A percentile compares a stretch with the other conserved stretches of the same genome.
These are phyloP conservation scores for Lasioglossum figueresi DNA, from an alignment of 2,888 invertebrate species.

Conservation along the genomic window DNA sequence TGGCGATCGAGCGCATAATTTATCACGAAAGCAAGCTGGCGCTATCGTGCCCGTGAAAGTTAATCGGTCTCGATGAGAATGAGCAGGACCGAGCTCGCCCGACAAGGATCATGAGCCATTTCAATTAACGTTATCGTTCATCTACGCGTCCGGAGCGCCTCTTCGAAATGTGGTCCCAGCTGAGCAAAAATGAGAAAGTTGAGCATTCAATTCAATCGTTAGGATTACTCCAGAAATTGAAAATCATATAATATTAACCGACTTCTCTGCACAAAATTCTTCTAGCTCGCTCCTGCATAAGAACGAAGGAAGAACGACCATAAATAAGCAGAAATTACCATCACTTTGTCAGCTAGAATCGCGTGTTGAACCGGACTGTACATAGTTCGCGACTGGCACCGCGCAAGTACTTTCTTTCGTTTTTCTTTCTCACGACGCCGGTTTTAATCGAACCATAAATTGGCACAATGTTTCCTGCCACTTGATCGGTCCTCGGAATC, in stretches of 20 bases:
- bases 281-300: not conserved
- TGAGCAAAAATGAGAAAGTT: not conserved
- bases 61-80: not conserved
- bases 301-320: not conserved
- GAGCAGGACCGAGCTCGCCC: not conserved
- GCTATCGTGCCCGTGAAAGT: not conserved
- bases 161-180: not conserved
- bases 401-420: not conserved
- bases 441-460: slow-evolving; percentile 24
- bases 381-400: not conserved
- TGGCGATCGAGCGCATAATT: slow-evolving; percentile 13
- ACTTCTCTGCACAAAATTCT: not conserved
- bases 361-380: slow-evolving; percentile 3
- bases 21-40: not conserved
- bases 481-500: slow-evolving; percentile 17
- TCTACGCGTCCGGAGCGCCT: not conserved
- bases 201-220: not conserved
- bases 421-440: slow-evolving; percentile 14
- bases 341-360: not conserved
- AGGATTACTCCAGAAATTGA: not conserved
- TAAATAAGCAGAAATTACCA: not conserved
- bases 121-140: slow-evolving; percentile 1
- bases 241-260: not conserved
- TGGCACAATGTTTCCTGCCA: slow-evolving; percentile 11
- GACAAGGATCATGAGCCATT: not conserved